Evolutionary conservation across 2,888 invertebrate genomes (phyloP), one percentile per base, ranked within the genome.

Genomic region (Taenaris catops): DNA sequence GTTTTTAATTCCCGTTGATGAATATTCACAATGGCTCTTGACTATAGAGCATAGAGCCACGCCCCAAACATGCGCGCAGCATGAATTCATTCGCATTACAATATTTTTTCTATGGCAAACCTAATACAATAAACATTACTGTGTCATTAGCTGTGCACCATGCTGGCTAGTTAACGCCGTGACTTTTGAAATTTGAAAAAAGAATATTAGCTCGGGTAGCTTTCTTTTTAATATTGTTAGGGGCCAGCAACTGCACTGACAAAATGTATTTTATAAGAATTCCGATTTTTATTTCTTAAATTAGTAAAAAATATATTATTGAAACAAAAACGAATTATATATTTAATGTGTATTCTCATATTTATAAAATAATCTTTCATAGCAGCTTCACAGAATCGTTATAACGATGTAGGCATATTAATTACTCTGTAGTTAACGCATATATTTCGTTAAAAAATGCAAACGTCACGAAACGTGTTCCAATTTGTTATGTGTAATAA

Each of bases 91-190:
- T 78, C 71, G 64, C 55, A 81, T 76, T 79, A 67, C 73, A 80
- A 79, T 80, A 78, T 71, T 74, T n/a, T n/a, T 67, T 66, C 48
- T 79, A 71, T 72, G 72, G 71, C 66, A 70, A 68, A 74, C 72
- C 79, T 84, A 81, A 83, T 84, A 84, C 76, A 84, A 84, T 84
- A 84, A 83, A 71, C 69, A 73, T 83, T 74, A 80, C 63, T 72
- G 51, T 78, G 68, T 81, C 78, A 86, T 84, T 86, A 86, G 64
- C 67, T 57, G 55, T 53, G 70, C 79, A 70, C 69, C 75, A 72
- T 64, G 75, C 79, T 73, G 72, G 68, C 70, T 69, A 63, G 63
- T 70, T 69, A 69, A 63, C 78, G 71, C 75, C 31, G 53, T 55
- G 48, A 48, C 48, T 51, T 55, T 49, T 48, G 11, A 32, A 32